Evolutionary conservation across 1,140 invertebrate species (phyloP), one percentile per base, ranked within the genome.

Genomic region (Brachystomella parvula): DNA sequence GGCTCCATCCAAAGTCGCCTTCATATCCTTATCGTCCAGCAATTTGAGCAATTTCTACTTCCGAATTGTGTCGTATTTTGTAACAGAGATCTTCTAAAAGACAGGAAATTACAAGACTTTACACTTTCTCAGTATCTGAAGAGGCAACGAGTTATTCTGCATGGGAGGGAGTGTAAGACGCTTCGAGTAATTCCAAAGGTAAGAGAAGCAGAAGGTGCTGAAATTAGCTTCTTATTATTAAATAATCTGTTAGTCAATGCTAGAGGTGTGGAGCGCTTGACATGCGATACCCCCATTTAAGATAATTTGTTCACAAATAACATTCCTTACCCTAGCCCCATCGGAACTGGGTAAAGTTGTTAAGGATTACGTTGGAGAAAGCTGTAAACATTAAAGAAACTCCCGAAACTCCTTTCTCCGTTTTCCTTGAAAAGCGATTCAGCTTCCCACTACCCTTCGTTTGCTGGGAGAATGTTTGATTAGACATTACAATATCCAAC

Each of bases 151-250:
- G 83, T 85, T 1, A 79, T 88, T 29, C 78, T 92, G 1, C 90
- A 94, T 75, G 91, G 91, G 2, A 83, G 85, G 66, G 89, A 93
- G 74, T 87, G 88, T 62, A 81, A 90, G 69, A 83, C 83, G 24
- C 85, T 92, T 49, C 86, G 85, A 76, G 81, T 86, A 75, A 82
- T 92, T 66, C 90, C 89, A 63, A 92, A 92, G 83, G 87, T 90
- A 78, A 63, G 19, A 15, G 9, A 12, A 30, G 31, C 24, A 12
- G 9, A 56, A 56, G 9, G 24, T 56, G 9, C n/a, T 44, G n/a
- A n/a, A 9, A 9, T n/a, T n/a, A 44, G 39, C n/a, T 44, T 44
- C n/a, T 44, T 44, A n/a, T 26, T 56, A 56, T 56, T 56, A 6
- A 6, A 26, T 56, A 56, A 17, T 44, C n/a, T 44, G 49, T 56